Conservation (phyloP, 2,888 invertebrate genomes). For the Euplagia quadripunctaria region DNA sequence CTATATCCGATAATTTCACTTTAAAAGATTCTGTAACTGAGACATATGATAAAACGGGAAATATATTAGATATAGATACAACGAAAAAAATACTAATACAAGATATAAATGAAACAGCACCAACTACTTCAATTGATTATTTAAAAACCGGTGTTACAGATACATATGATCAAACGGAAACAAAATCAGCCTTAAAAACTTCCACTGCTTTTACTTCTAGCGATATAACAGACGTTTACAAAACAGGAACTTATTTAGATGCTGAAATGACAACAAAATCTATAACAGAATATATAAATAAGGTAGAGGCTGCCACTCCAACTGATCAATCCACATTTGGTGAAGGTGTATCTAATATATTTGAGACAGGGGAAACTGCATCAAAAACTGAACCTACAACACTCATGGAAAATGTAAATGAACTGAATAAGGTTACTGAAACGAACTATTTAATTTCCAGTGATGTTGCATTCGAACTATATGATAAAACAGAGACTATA, state of each 20-base stretch:
- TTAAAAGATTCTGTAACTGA: neutral
- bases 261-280: neutral
- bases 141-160: neutral
- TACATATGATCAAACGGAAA: neutral
- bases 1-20: neutral
- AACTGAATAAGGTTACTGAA: neutral
- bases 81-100: neutral
- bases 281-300: neutral
- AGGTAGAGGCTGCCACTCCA: neutral
- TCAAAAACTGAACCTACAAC: neutral
- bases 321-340: neutral
- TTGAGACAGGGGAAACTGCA: neutral
- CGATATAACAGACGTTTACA: neutral
- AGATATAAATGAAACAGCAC: constrained; percentile 2
- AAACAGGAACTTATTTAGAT: neutral
- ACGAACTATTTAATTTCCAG: neutral
- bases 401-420: neutral
- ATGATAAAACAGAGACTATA: neutral
- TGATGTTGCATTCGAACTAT: neutral
- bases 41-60: neutral
- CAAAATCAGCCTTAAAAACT: neutral
- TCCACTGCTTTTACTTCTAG: neutral
- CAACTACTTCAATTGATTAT: constrained; percentile 1
- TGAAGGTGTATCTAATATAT: neutral
- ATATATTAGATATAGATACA: neutral